Conservation (phyloP, 2,113 vertebrate genomes). For the Oryzias melastigma region DNA sequence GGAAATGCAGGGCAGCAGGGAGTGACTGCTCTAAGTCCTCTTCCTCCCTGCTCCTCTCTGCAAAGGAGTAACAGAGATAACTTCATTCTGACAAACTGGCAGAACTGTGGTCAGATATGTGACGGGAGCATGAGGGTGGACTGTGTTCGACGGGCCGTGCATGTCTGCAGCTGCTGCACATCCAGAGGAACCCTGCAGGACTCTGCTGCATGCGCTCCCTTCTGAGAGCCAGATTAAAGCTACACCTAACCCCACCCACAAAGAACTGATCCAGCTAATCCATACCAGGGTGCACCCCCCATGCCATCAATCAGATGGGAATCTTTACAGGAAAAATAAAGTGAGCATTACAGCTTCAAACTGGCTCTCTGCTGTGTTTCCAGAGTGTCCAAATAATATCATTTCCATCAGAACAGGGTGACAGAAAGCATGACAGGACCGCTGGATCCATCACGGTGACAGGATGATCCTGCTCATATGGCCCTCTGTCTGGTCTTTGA, state of each 20-base stretch:
- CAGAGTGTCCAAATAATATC: conserved; percentile 31
- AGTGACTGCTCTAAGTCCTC: conserved; percentile 36
- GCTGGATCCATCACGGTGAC: conserved; percentile 43
- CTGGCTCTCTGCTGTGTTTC: conserved; percentile 39
- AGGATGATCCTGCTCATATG: conserved; percentile 51
- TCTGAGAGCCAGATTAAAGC: no score
- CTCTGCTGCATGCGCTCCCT: conserved; percentile 17
- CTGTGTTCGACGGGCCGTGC: conserved; percentile 59
- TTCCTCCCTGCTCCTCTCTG: conserved; percentile 42
- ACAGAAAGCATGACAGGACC: conserved; percentile 21
- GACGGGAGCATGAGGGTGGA: conserved; percentile 43
- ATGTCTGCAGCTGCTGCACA: conserved; percentile 44
- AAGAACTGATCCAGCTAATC: no score
- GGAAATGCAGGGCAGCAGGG: conserved; percentile 64
- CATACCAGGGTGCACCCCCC: no score
- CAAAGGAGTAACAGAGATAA: conserved; percentile 23
- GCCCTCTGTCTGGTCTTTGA: conserved; percentile 39
- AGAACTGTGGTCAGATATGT: conserved; percentile 13
- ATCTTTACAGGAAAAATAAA: conserved; percentile 16
- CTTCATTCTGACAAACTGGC: conserved; percentile 9
- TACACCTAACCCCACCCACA: no score
- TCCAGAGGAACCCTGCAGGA: conserved; percentile 50
- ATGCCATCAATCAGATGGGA: conserved; percentile 22
- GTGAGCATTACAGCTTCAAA: conserved; percentile 8
- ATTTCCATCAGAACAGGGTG: conserved; percentile 45